Evolutionary conservation across 2,797 vertebrate species (phyloP), one percentile per base, ranked within the genome.

Genomic region (Geotrypetes seraphini): DNA sequence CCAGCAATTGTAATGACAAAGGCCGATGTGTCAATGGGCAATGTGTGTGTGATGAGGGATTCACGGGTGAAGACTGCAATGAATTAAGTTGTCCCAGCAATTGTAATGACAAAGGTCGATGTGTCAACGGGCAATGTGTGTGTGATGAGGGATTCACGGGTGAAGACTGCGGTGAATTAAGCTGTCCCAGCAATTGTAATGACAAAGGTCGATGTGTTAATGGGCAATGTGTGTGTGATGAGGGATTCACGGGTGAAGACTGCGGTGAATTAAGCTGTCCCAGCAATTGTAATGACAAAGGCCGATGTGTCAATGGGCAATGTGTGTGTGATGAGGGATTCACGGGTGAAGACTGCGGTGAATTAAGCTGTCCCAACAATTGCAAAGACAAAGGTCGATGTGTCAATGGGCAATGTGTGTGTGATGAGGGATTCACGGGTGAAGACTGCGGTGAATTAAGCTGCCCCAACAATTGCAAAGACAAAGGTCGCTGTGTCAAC

Each of bases 151-250:
- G 91, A 34, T 97, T 90, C 78, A 74, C 71, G 0, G 89, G 92
- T 0, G 61, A 78, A 10, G 92, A 93, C 72, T 99, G 96, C 67
- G 73, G 87, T 5, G 88, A 90, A 43, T 48, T 77, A 1, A 75
- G 87, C 29, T 99, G 96, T 25, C 85, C 88, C 0, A 69, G 78
- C 0, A 91, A 94, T 75, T 99, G 96, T 60, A 94, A 90, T 2
- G 96, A 99, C 77, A 95, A 98, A 71, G 96, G 96, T 28, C 91
- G 79, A 57, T 99, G 96, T 1, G 50, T 92, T 34, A 70, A 86
- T 0, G 96, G 94, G 5, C 68, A 71, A 10, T 99, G 96, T 1
- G 22, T 87, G 40, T 99, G 96, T 71, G 97, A 97, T 5, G 87
- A 92, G 22, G 89, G 91, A 27, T 98, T 88, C 7, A 52, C 73